Base-by-base conservation (phyloP, 2,888 invertebrate genomes). In the Ditylenchus weischeri region DNA sequence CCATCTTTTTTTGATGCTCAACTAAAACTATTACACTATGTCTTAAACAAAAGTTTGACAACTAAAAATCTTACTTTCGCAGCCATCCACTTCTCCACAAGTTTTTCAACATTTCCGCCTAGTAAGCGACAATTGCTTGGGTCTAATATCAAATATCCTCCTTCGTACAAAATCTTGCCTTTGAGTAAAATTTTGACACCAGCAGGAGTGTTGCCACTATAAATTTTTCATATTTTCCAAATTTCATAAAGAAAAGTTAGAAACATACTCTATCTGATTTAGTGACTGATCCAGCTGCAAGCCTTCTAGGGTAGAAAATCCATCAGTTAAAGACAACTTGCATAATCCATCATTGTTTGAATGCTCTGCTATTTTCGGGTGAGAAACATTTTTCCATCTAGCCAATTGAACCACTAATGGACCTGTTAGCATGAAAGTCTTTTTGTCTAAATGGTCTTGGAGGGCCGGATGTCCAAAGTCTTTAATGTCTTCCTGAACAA, bases 41-140 rank as follows among this genome's bases (percentile, higher is more conserved):
- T 43, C 43, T 43, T 43, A 6, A 8, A 43, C 8, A 43, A 43
- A 15, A 6, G 1, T 43, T 59, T 15, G 23, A 59, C 13, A 21
- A 54, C 18, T 29, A 59, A 51, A n/a, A 71, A n/a, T 68, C 43
- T 57, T 2, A 78, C 71, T 69, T 72, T 74, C 54, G 78, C 77
- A 13, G 75, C 64, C 58, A 68, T 69, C 79, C 79, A 79, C 62
- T 72, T 75, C 58, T 79, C 78, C n/a, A 79, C 72, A 50, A 79
- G 65, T 18, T 70, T 64, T 10, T 72, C 74, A 15, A 79, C 79
- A 29, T 66, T 62, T 58, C 79, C 79, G 29, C 79, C 79, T n/a
- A 79, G 50, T 1, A 79, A 64, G n/a, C 57, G 65, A 8, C 68
- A 61, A 64, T 80, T 72, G 13, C 57, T 59, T n/a, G 62, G 54